These are phyloP conservation scores for Amblyteles armatorius DNA, from an alignment of 2,888 invertebrate genomes.

Conservation along the genomic window DNA sequence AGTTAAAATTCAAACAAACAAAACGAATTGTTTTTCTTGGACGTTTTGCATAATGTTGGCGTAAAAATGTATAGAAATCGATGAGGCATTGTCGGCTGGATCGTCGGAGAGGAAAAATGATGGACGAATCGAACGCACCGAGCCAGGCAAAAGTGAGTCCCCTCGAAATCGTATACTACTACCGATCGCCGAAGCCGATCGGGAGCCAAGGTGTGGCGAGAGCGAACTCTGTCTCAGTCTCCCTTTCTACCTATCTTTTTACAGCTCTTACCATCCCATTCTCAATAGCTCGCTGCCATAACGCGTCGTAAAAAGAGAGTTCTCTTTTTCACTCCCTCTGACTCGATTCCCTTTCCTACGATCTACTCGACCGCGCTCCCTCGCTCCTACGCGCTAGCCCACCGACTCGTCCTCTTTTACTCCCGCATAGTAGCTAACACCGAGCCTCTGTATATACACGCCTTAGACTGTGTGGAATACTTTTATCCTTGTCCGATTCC, in stretches of 20 bases:
- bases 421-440: slow-evolving; percentile 52
- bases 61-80: background rate
- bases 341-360: slow-evolving; percentile 59
- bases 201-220: slow-evolving; percentile 79
- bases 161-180: slow-evolving; percentile 71
- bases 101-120: background rate
- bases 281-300: slow-evolving; percentile 17
- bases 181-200: slow-evolving; percentile 72
- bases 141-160: slow-evolving; percentile 64
- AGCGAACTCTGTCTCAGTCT: slow-evolving; percentile 55
- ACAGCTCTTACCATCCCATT: slow-evolving; percentile 58
- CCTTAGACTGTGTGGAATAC: background rate
- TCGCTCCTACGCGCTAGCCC: slow-evolving; percentile 10
- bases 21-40: background rate
- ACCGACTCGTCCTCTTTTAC: slow-evolving; percentile 62
- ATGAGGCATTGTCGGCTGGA: background rate
- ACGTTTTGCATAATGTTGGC: background rate
- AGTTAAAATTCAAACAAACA: background rate
- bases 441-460: background rate
- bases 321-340: slow-evolving; percentile 54
- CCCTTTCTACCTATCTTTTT: slow-evolving; percentile 53
- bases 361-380: slow-evolving; percentile 32
- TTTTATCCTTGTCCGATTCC: slow-evolving; percentile 8
- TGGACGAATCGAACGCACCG: slow-evolving; percentile 60
- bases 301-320: slow-evolving; percentile 29